Evolutionary conservation across 2,113 vertebrate species (phyloP).

Genomic region (Phalacrocorax aristotelis): DNA sequence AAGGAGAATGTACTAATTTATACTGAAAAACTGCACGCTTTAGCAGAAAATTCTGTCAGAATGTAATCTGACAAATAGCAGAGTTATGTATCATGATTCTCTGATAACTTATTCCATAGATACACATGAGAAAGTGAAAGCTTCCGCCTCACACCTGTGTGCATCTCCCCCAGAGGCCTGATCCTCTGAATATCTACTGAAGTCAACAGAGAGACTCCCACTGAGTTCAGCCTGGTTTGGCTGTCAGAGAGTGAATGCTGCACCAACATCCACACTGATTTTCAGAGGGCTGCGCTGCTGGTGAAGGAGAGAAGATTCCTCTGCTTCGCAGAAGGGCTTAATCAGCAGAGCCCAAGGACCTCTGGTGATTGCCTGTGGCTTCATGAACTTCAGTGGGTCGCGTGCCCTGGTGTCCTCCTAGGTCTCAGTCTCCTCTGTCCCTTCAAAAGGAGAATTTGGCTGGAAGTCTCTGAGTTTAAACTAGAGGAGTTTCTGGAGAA

Average conservation of each 20-base stretch:
- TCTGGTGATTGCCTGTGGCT: neutral
- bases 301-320: rapidly evolving
- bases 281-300: neutral
- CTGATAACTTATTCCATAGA: neutral
- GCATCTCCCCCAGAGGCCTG: neutral
- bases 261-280: neutral
- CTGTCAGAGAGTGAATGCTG: rapidly evolving
- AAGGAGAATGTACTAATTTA: neutral
- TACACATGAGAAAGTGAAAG: neutral
- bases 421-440: neutral
- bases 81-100: neutral
- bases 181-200: neutral
- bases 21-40: neutral
- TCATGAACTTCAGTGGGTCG: neutral
- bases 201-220: neutral
- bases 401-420: neutral
- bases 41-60: neutral
- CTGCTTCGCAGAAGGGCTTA: rapidly evolving
- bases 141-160: rapidly evolving
- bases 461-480: neutral
- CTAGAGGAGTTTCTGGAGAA: neutral
- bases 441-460: neutral
- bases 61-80: neutral
- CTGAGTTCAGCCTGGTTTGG: rapidly evolving
- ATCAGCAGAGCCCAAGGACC: neutral